Evolutionary conservation across 2,888 invertebrate species (phyloP).

Genomic region (Micoletzkya japonica): DNA sequence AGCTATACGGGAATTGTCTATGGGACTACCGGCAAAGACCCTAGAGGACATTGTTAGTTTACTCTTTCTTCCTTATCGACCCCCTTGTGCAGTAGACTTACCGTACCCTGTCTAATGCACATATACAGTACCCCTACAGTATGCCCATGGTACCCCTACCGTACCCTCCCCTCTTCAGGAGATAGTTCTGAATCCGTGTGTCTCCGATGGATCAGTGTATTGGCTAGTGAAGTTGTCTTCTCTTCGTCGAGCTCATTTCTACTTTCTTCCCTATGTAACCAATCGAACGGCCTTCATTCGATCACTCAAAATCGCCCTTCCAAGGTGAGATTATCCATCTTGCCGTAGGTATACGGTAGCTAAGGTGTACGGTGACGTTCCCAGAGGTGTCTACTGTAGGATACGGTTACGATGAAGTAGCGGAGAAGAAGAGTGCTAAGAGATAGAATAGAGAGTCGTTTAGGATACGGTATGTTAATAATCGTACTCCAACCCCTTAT

Average conservation of each 20-base stretch:
- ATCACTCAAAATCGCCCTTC: conserved; percentile 51
- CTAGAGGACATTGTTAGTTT: conserved; percentile 49
- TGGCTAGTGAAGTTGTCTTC: conserved; percentile 48
- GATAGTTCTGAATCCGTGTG: conserved; percentile 52
- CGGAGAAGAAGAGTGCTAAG: conserved; percentile 2
- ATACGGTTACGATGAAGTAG: conserved; percentile 48
- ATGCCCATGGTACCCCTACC: too few relatives aligned
- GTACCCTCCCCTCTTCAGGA: conserved; percentile 49
- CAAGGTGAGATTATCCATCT: conserved; percentile 34
- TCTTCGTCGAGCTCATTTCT: conserved; percentile 50
- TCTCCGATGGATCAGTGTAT: conserved; percentile 52
- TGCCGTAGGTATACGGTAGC: background rate
- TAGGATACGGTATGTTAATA: conserved; percentile 8
- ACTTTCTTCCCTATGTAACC: conserved; percentile 52
- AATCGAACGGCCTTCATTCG: conserved; percentile 50
- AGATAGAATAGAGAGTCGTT: background rate
- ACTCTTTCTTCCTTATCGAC: too few relatives aligned
- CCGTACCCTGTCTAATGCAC: background rate
- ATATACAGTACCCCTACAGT: background rate
- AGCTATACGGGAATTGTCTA: conserved; percentile 48
- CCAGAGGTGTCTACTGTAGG: conserved; percentile 52
- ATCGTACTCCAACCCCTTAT: background rate
- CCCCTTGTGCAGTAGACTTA: too few relatives aligned
- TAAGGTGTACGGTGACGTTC: conserved; percentile 46
- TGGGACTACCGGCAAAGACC: conserved; percentile 46